phyloP scores from a whole-genome alignment of 30 jellyfish, hydroid and myxozoan species.

The Aurelia sp. region DNA sequence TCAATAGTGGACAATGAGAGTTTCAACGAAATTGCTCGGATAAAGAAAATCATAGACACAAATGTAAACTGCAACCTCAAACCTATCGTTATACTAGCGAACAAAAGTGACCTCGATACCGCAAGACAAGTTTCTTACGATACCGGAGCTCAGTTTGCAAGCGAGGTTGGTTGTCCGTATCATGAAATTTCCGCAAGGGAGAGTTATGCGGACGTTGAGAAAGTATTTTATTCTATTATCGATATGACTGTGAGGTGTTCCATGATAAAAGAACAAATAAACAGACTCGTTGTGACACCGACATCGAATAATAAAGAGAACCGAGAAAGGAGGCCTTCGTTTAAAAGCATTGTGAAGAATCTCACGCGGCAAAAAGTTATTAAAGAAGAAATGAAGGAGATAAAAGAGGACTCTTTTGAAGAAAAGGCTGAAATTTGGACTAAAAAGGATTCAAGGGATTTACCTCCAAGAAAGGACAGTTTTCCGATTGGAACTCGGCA shows the following conservation, averaged over 20 bases:
- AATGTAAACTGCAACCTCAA: conserved; percentile 24
- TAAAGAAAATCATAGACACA: conserved; percentile 37
- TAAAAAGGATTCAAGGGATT: not conserved
- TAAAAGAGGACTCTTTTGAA: not conserved
- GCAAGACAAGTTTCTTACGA: conserved; percentile 38
- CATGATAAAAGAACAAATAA: conserved; percentile 49
- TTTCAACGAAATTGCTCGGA: conserved; percentile 42
- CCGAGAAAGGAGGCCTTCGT: conserved; percentile 57
- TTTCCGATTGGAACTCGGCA: conserved; percentile 16
- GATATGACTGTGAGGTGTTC: conserved; percentile 64
- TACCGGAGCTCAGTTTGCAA: conserved; percentile 58
- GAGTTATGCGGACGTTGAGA: conserved; percentile 56
- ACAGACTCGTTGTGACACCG: conserved; percentile 17
- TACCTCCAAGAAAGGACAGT: not conserved
- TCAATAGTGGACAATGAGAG: conserved; percentile 66
- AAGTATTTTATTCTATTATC: conserved; percentile 42
- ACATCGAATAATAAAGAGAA: conserved; percentile 39
- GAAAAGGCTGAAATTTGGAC: not conserved
- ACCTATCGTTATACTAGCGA: conserved; percentile 59
- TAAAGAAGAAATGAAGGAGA: conserved; percentile 62
- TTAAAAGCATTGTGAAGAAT: conserved; percentile 54
- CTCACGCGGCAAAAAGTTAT: conserved; percentile 54
- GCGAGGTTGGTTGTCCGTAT: conserved; percentile 76
- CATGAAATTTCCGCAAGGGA: conserved; percentile 73
- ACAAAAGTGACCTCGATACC: conserved; percentile 41